Evolutionary conservation across 2,113 vertebrate species (phyloP).

Genomic region (Oncorhynchus clarkii): DNA sequence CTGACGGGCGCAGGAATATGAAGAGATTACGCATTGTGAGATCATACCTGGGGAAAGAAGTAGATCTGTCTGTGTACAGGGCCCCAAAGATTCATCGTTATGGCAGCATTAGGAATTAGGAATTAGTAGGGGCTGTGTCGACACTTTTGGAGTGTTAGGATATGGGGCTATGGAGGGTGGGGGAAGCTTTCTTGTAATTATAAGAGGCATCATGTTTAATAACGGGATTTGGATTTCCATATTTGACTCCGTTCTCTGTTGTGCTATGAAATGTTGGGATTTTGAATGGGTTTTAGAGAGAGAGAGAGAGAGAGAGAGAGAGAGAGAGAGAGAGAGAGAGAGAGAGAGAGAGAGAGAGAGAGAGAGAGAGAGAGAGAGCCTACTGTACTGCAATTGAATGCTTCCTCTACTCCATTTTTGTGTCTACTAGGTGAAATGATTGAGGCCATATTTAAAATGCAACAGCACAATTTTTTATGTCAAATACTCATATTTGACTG

Average conservation of each 20-base stretch:
- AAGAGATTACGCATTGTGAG: slow-evolving; percentile 77
- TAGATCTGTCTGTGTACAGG: slow-evolving; percentile 62
- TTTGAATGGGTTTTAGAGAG: neutral
- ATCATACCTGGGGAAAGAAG: slow-evolving; percentile 64
- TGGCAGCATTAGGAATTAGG: no score
- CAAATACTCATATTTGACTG: neutral
- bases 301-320: no score
- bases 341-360: no score
- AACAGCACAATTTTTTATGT: no score
- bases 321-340: no score
- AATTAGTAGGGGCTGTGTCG: slow-evolving; percentile 61
- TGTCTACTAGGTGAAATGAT: neutral
- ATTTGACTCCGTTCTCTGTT: neutral
- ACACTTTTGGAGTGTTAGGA: slow-evolving; percentile 67
- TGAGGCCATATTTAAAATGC: no score
- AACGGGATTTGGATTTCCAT: neutral
- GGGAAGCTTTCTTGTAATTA: slow-evolving; percentile 60
- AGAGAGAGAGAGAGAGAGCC: no score
- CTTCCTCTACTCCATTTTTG: neutral
- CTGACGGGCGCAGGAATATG: slow-evolving; percentile 63
- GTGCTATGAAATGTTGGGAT: neutral
- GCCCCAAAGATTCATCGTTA: slow-evolving; percentile 54
- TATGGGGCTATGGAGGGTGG: slow-evolving; percentile 32
- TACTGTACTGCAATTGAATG: neutral
- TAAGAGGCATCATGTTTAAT: slow-evolving; percentile 55